Percentiles rank a stretch among this genome's conserved stretches.
Conservation (phyloP, 2,888 invertebrate species). For the Drosophila atripex region DNA sequence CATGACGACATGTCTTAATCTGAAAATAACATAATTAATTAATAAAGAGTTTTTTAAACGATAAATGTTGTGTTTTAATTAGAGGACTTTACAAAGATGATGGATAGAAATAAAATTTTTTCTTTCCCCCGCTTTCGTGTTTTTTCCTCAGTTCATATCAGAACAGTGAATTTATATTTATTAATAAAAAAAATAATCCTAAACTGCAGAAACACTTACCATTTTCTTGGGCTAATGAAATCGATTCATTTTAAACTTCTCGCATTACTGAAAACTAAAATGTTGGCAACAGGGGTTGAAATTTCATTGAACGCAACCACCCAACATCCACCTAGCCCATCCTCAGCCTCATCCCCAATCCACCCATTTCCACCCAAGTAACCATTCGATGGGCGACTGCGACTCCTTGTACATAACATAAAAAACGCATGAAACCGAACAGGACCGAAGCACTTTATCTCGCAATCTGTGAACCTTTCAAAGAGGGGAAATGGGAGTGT, state of each 20-base stretch:
- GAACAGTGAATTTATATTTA: no score
- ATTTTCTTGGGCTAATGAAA: background rate
- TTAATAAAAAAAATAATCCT: no score
- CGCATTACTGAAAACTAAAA: constrained; percentile 33
- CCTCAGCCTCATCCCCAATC: constrained; percentile 22
- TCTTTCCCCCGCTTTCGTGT: no score
- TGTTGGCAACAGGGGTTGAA: constrained; percentile 57
- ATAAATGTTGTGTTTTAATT: no score
- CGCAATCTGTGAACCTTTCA: constrained; percentile 59
- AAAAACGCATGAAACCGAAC: constrained; percentile 74
- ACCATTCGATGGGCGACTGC: constrained; percentile 52
- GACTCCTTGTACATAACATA: constrained; percentile 67
- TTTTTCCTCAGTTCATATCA: no score
- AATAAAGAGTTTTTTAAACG: no score
- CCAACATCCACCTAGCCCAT: constrained; percentile 28
- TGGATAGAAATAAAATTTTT: no score
- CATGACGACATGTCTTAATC: no score
- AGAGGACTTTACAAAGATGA: no score
- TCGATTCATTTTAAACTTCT: constrained; percentile 35
- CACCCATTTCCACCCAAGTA: constrained; percentile 17
- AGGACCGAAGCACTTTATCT: constrained; percentile 60
- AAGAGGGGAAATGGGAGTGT: constrained; percentile 69
- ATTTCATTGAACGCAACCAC: constrained; percentile 44
- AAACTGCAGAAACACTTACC: background rate
- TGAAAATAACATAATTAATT: no score